Base-by-base conservation (phyloP, 2,888 invertebrate species). In the Ormyrus rosae region DNA sequence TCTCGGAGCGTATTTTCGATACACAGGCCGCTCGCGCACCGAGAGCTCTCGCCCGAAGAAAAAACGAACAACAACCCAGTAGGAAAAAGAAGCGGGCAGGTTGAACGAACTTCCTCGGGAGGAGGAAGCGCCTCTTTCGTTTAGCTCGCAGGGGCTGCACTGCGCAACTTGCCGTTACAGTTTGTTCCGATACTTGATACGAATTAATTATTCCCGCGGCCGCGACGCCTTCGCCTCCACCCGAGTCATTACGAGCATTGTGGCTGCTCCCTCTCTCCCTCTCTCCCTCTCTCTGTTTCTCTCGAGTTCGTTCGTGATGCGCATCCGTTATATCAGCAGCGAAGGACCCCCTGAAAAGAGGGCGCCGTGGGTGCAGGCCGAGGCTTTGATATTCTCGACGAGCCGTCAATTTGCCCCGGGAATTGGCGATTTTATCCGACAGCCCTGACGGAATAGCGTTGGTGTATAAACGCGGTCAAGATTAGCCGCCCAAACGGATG, bases 121-220 rank as follows among this genome's bases (percentile, higher is more conserved):
- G 34, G 34, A 34, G 34, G 34, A 34, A 34, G 34, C 4, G 50
- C 9, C 10, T 10, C 13, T 45, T 48, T 48, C 48, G 56, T 46
- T 58, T 34, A 51, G 51, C 19, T 5, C 5, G n/a, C 13, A 13
- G 2, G 7, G 6, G 19, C 84, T 84, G 9, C 56, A 55, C 19
- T 10, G 56, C 56, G 48, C 2, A 8, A 72, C 11, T 71, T 72
- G 71, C 78, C 65, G 53, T 67, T 60, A 51, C 63, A 75, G 11
- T 56, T 55, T 6, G 50, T 8, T 10, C 45, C 85, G 85, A 83
- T 85, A 84, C 84, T 83, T 85, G 83, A 81, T 72, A 63, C 77
- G 83, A 84, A 86, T 86, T 84, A 84, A 86, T 85, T 86, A 78
- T 81, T 68, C 83, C 85, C 82, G 82, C 83, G 82, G 69, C 67